phyloP scores from a whole-genome alignment of 2,113 vertebrate species.

The Callipepla californica region DNA sequence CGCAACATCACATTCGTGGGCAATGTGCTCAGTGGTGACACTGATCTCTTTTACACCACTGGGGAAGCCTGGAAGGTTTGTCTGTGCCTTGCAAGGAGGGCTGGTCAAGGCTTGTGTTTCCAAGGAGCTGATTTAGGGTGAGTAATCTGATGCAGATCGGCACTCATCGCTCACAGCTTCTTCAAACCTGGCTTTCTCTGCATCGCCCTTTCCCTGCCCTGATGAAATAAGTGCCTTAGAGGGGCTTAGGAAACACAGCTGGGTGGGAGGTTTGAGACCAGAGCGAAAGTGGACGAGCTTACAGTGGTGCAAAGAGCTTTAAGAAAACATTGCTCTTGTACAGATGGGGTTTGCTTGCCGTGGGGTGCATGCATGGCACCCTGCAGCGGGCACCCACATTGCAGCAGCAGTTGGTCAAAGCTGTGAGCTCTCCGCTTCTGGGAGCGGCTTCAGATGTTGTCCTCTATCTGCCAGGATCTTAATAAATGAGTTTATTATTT shows the following conservation, averaged over 20 bases:
- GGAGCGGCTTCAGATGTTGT: neutral
- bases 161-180: neutral
- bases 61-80: neutral
- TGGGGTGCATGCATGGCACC: fast-evolving
- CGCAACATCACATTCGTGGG: neutral
- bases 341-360: neutral
- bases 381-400: neutral
- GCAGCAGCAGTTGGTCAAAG: fast-evolving
- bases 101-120: neutral
- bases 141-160: neutral
- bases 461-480: neutral
- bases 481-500: neutral
- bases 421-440: neutral
- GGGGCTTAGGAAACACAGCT: neutral
- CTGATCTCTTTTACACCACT: neutral
- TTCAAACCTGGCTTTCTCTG: fast-evolving
- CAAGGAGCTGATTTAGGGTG: neutral
- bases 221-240: fast-evolving
- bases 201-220: fast-evolving
- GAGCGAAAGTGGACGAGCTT: neutral
- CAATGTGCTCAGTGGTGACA: fast-evolving
- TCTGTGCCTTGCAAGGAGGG: neutral
- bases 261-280: neutral
- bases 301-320: fast-evolving
- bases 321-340: neutral